These are phyloP conservation scores for Epinephelus cyanopodus DNA, from an alignment of 2,113 vertebrate species.

Conservation along the genomic window DNA sequence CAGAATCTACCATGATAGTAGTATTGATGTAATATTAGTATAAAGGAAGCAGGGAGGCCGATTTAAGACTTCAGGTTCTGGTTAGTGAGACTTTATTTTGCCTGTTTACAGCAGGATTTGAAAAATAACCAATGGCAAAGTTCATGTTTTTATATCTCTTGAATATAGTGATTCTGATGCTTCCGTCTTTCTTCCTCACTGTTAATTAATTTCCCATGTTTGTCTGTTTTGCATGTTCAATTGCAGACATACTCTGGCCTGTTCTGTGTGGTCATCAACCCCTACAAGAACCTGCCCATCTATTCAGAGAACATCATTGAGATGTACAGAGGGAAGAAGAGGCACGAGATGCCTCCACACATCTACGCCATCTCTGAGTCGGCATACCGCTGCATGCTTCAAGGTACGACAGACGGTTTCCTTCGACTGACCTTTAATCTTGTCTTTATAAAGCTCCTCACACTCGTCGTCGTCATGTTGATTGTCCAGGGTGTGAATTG, in stretches of 20 bases:
- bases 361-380: constrained; percentile 86
- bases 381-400: constrained; percentile 85
- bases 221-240: constrained; percentile 26
- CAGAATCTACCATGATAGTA: background rate
- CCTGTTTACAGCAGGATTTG: background rate
- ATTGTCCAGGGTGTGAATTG: too few species aligned
- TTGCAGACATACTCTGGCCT: constrained; percentile 83
- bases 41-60: too few species aligned
- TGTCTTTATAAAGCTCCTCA: background rate
- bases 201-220: background rate
- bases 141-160: background rate
- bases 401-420: constrained; percentile 68
- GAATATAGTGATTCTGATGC: background rate
- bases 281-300: constrained; percentile 86
- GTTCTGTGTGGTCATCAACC: constrained; percentile 86
- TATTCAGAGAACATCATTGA: constrained; percentile 86
- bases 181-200: background rate
- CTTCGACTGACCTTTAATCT: background rate
- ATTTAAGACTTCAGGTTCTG: background rate
- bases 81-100: background rate
- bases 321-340: constrained; percentile 86
- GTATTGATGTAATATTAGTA: too few species aligned
- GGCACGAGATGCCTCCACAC: constrained; percentile 85
- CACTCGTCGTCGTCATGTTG: background rate
- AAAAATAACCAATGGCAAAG: background rate